Percentiles rank a stretch among this genome's conserved stretches.
These are phyloP conservation scores for Meloidogyne floridensis DNA, from an alignment of 1,140 invertebrate genomes.

Conservation along the genomic window DNA sequence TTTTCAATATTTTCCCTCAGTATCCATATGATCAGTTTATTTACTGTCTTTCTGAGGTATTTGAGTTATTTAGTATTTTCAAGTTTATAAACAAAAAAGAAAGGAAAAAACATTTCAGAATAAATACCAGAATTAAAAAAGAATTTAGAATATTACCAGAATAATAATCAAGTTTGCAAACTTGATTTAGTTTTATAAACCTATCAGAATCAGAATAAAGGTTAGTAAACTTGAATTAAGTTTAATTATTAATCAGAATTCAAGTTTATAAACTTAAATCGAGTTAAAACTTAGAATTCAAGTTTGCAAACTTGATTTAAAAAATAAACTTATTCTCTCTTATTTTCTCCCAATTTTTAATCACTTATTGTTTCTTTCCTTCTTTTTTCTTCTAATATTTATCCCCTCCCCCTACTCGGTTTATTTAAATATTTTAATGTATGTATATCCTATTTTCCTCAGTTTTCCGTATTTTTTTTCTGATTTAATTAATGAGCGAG, in stretches of 20 bases:
- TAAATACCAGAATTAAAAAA: background rate
- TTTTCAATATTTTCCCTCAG: background rate
- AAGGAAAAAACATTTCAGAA: too few relatives aligned
- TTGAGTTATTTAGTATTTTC: too few relatives aligned
- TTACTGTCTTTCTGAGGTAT: background rate
- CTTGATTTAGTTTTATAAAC: too few relatives aligned
- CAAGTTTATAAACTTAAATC: too few relatives aligned
- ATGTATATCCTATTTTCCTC: background rate
- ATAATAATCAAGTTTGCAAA: too few relatives aligned
- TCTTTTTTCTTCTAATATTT: background rate
- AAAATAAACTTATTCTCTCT: background rate
- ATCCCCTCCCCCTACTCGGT: background rate
- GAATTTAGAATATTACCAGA: too few relatives aligned
- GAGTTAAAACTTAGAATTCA: background rate
- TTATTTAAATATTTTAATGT: background rate
- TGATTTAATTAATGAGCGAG: conserved; percentile 6
- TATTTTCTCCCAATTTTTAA: background rate
- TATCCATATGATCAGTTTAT: background rate
- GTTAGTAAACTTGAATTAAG: too few relatives aligned
- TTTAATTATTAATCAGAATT: too few relatives aligned
- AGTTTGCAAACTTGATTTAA: background rate
- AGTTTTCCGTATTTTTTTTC: background rate
- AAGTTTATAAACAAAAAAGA: too few relatives aligned
- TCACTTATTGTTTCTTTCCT: background rate
- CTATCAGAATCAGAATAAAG: too few relatives aligned